Conservation (phyloP, 2,888 invertebrate genomes). For the Lutraria lutraria region DNA sequence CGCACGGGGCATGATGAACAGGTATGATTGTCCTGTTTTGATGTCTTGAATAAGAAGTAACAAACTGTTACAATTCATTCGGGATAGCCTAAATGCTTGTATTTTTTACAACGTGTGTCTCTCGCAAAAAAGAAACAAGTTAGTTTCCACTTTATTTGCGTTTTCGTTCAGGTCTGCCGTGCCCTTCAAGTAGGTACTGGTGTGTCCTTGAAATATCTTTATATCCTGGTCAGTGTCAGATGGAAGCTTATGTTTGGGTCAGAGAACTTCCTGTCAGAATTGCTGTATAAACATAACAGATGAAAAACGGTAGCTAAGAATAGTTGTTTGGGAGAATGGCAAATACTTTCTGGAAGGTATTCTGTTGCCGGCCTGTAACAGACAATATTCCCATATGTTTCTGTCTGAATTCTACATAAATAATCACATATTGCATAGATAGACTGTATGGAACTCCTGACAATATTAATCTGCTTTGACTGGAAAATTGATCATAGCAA, state of each 20-base stretch:
- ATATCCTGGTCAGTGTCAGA: background rate
- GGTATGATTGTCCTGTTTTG: no score
- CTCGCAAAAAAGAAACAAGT: no score
- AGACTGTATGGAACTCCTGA: slow-evolving; percentile 24
- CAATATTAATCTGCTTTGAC: slow-evolving; percentile 28
- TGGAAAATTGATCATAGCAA: slow-evolving; percentile 7
- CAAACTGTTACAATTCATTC: no score
- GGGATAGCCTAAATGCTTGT: background rate
- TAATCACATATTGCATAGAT: slow-evolving; percentile 39
- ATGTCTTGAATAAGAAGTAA: no score
- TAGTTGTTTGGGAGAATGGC: background rate
- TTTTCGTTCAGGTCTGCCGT: background rate
- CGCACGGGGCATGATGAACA: no score
- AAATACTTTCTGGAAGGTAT: slow-evolving; percentile 27
- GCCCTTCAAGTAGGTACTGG: background rate
- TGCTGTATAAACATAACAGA: background rate
- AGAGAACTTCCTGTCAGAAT: background rate
- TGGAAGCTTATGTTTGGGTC: background rate
- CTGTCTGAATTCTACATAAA: slow-evolving; percentile 28
- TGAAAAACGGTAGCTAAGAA: background rate
- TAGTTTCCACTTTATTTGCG: no score
- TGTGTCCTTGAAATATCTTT: slow-evolving; percentile 11
- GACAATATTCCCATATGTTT: slow-evolving; percentile 29
- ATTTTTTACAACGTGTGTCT: no score
- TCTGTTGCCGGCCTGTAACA: slow-evolving; percentile 22